Evolutionary conservation across 1,140 invertebrate genomes (phyloP), one percentile per base, ranked within the genome.

Genomic region (Pentalonia nigronervosa): DNA sequence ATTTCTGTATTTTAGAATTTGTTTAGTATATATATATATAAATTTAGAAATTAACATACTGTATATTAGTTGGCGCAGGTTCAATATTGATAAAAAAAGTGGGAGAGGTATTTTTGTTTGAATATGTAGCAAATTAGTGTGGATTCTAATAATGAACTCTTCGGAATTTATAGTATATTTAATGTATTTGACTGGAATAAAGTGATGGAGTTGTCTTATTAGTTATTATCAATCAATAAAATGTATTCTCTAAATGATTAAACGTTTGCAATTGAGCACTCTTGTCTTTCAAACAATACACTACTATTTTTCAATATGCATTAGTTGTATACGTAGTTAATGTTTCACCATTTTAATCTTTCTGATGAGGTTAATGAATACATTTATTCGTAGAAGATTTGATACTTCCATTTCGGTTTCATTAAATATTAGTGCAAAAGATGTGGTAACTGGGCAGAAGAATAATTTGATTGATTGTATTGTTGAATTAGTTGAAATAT

Each of bases 61-160:
- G 94, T 4, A 94, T 94, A 90, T 95, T 95, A 21, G 95, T 95
- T 20, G 94, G 94, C 30, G 93, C 91, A n/a, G 94, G 94, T 93
- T 95, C 94, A 56, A 95, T 56, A 89, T 95, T 94, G 23, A 95
- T 0, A 67, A 67, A 67, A 95, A 91, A 88, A 95, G 88, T 9
- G 94, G 94, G 23, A 95, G 94, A 45, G 94, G 95, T 67, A 94
- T 92, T 91, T 95, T 95, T 81, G 94, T 94, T 84, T 48, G 7
- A 48, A 36, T 34, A 50, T 83, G 47, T 94, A 93, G 90, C 7
- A 94, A 76, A 21, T 41, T 88, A 47, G 48, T 67, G 25, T 89
- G 0, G 14, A 47, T 53, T 60, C 53, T 89, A n/a, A 56, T 23
- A 48, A 53, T 88, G 50, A 88, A 53, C 30, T 84, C 93, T 47